Evolutionary conservation across 1,140 invertebrate genomes (phyloP).

Genomic region (Charaxes varanes): DNA sequence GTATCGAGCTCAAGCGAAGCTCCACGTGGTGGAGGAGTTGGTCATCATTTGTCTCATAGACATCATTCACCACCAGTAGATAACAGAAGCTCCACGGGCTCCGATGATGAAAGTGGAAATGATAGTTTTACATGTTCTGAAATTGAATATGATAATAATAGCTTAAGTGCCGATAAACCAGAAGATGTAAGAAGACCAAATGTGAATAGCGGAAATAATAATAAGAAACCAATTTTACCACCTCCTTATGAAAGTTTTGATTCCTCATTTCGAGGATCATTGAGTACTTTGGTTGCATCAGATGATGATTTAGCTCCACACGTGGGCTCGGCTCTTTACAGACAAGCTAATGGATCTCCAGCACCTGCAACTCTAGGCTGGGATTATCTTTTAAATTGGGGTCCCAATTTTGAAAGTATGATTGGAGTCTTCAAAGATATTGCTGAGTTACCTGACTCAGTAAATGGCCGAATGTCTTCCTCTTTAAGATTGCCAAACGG

Average conservation of each 20-base stretch:
- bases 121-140: conserved; percentile 98
- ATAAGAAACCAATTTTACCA: conserved; percentile 79
- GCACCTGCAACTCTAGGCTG: conserved; percentile 85
- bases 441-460: conserved; percentile 90
- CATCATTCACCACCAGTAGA: conserved; percentile 82
- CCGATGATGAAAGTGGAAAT: conserved; percentile 95
- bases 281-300: conserved; percentile 93
- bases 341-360: conserved; percentile 84
- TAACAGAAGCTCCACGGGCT: conserved; percentile 85
- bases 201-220: conserved; percentile 73
- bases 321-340: conserved; percentile 81
- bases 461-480: conserved; percentile 78
- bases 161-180: conserved; percentile 86
- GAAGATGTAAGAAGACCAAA: conserved; percentile 78
- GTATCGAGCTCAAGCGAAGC: conserved; percentile 94
- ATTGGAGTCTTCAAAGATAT: conserved; percentile 98
- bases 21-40: conserved; percentile 77
- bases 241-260: conserved; percentile 94
- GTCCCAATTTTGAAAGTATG: conserved; percentile 95
- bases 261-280: conserved; percentile 93
- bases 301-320: conserved; percentile 90
- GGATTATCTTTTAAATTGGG: conserved; percentile 97
- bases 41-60: conserved; percentile 78
- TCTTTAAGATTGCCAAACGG: conserved; percentile 79
- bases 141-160: conserved; percentile 96